These are phyloP conservation scores for Enteromius trimaculatus DNA, from an alignment of 2,797 vertebrate genomes.

Conservation along the genomic window DNA sequence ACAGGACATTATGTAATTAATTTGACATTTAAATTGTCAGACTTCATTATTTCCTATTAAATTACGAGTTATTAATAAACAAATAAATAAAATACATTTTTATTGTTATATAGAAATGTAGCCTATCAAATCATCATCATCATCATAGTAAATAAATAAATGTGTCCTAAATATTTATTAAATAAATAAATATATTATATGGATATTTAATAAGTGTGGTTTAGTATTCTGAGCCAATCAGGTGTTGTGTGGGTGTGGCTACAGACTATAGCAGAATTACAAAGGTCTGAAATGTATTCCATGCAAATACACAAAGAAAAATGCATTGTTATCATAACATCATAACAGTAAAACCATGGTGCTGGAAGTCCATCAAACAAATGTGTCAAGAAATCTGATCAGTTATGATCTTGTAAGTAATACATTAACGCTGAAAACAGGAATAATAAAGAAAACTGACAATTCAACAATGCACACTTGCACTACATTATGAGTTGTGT, in stretches of 20 bases:
- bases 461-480: not conserved
- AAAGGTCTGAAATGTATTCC: not conserved
- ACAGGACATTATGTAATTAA: not conserved
- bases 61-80: too few relatives aligned
- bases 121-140: too few relatives aligned
- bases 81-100: too few relatives aligned
- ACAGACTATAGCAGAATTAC: not conserved
- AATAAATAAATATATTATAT: not conserved
- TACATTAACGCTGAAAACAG: too few relatives aligned
- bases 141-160: too few relatives aligned
- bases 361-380: not conserved
- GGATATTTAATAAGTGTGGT: not conserved
- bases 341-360: not conserved
- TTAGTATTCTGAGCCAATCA: not conserved
- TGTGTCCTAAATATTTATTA: too few relatives aligned
- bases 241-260: not conserved
- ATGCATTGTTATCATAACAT: not conserved
- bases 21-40: too few relatives aligned
- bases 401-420: not conserved
- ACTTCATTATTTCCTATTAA: too few relatives aligned
- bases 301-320: not conserved
- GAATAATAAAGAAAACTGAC: not conserved
- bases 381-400: not conserved
- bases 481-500: not conserved
- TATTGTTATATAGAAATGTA: too few relatives aligned